Conservation (phyloP, 2,888 invertebrate species). For the Sthenelais limicola region DNA sequence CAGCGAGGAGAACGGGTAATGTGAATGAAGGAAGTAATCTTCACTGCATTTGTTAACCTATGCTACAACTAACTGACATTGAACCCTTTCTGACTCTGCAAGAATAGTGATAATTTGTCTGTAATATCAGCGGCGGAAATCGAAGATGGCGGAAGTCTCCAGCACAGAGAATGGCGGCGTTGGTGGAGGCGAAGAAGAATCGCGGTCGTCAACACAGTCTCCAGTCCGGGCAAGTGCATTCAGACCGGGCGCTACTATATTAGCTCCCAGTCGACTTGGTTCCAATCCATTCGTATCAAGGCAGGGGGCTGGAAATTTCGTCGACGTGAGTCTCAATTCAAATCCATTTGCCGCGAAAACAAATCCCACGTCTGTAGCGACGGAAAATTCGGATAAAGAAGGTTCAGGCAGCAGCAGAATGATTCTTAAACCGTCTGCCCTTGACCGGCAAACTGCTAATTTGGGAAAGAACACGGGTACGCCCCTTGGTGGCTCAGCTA, state of each 20-base stretch:
- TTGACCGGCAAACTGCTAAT: conserved; percentile 51
- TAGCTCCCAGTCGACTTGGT: conserved; percentile 32
- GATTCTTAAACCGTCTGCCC: conserved; percentile 51
- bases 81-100: too few relatives aligned
- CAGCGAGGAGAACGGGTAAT: too few relatives aligned
- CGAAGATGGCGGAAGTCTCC: too few relatives aligned
- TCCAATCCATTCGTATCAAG: conserved; percentile 29
- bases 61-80: too few relatives aligned
- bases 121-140: too few relatives aligned
- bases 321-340: conserved; percentile 19
- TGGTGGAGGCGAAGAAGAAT: conserved; percentile 13
- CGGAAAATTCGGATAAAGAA: background rate
- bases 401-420: conserved; percentile 26
- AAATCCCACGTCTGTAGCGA: conserved; percentile 5
- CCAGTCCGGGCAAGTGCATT: conserved; percentile 31
- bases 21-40: too few relatives aligned
- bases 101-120: too few relatives aligned
- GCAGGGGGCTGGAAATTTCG: background rate
- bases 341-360: conserved; percentile 28
- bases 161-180: too few relatives aligned
- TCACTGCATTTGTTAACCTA: too few relatives aligned
- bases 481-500: conserved; percentile 5
- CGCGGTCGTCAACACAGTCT: conserved; percentile 17
- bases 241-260: conserved; percentile 18
- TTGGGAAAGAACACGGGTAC: conserved; percentile 23